Evolutionary conservation across 2,113 vertebrate genomes (phyloP).

Genomic region (Bostrychus sinensis): DNA sequence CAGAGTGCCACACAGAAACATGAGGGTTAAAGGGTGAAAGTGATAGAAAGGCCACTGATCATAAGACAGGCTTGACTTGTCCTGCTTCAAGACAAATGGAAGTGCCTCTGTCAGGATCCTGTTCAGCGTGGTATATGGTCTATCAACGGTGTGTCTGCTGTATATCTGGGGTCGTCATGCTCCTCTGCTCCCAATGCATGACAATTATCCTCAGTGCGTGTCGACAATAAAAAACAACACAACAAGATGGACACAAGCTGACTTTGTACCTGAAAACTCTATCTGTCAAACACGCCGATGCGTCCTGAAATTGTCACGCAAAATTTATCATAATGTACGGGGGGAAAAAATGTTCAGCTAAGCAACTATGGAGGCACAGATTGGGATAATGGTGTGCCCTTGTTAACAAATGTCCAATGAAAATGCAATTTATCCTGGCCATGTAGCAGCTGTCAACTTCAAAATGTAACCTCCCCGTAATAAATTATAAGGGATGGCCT

Average conservation of each 20-base stretch:
- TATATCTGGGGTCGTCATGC: slow-evolving; percentile 59
- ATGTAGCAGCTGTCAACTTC: slow-evolving; percentile 9
- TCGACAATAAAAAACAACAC: slow-evolving; percentile 49
- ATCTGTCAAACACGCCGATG: background rate
- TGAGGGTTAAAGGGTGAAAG: slow-evolving; percentile 13
- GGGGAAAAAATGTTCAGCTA: background rate
- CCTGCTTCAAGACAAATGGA: slow-evolving; percentile 49
- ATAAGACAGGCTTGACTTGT: slow-evolving; percentile 27
- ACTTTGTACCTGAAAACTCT: slow-evolving; percentile 30
- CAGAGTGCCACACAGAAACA: slow-evolving; percentile 12
- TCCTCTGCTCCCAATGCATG: slow-evolving; percentile 68
- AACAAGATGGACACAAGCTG: slow-evolving; percentile 30
- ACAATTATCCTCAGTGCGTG: slow-evolving; percentile 58
- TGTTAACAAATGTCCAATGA: slow-evolving; percentile 8
- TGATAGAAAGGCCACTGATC: slow-evolving; percentile 40
- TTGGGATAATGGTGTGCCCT: background rate
- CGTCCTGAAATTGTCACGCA: background rate
- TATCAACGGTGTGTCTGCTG: slow-evolving; percentile 16
- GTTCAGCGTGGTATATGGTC: slow-evolving; percentile 30
- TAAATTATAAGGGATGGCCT: slow-evolving; percentile 35
- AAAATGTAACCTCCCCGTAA: slow-evolving; percentile 31
- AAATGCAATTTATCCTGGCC: slow-evolving; percentile 16
- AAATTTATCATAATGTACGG: background rate
- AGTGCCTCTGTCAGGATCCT: slow-evolving; percentile 36
- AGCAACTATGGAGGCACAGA: background rate